Conservation (phyloP, 1,140 invertebrate species). For the Ephestia elutella region DNA sequence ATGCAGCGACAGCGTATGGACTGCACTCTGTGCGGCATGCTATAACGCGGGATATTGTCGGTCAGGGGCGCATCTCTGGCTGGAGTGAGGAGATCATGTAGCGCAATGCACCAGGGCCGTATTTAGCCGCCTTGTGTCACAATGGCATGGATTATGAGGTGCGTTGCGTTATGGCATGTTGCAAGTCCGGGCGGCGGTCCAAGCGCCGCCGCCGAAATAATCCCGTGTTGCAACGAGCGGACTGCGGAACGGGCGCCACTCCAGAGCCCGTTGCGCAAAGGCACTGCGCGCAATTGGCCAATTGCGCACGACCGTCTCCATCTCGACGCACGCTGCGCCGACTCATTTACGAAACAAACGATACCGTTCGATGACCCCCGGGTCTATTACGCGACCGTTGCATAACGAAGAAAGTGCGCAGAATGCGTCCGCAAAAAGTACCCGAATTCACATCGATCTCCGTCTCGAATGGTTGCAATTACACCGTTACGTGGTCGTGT, state of each 20-base stretch:
- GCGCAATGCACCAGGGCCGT: conserved; percentile 45
- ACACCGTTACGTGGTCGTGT: conserved; percentile 68
- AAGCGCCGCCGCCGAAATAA: conserved; percentile 62
- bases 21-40: neutral
- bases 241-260: conserved; percentile 63
- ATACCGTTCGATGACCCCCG: conserved; percentile 52
- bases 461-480: conserved; percentile 65
- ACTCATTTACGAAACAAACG: conserved; percentile 40
- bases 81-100: conserved; percentile 40
- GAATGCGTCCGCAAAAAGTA: conserved; percentile 56
- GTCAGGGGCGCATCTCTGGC: neutral
- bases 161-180: conserved; percentile 69
- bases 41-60: neutral
- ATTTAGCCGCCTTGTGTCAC: conserved; percentile 64
- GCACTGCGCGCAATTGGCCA: conserved; percentile 39
- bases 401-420: conserved; percentile 64
- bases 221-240: conserved; percentile 67
- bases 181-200: conserved; percentile 67
- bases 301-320: conserved; percentile 36
- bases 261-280: conserved; percentile 56
- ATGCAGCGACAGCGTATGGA: conserved; percentile 35
- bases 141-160: conserved; percentile 63
- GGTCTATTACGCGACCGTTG: conserved; percentile 56
- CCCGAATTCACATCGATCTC: conserved; percentile 58
- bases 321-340: conserved; percentile 20